Percentiles rank a stretch among this genome's conserved stretches.
These are phyloP conservation scores for Norana najaformis DNA, from an alignment of 2,888 invertebrate genomes.

Conservation along the genomic window DNA sequence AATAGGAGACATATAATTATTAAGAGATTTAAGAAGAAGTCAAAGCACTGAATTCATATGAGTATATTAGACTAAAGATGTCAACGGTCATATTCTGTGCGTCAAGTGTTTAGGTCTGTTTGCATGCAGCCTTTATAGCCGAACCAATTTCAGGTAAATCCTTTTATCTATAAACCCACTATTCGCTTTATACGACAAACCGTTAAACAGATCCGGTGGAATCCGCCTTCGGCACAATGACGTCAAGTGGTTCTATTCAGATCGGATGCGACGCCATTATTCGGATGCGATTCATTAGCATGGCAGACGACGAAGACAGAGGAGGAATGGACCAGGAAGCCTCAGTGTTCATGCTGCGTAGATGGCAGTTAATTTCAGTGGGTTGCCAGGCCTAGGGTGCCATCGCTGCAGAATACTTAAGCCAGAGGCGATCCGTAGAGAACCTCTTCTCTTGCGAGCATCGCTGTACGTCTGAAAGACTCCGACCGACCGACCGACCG, in stretches of 20 bases:
- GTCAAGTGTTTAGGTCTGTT: no score
- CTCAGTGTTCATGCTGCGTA: neutral
- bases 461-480: conserved; percentile 13
- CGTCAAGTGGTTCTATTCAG: neutral
- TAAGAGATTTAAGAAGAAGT: no score
- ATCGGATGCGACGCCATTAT: neutral
- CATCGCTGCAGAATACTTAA: neutral
- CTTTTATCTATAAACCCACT: no score
- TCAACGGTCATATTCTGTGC: no score
- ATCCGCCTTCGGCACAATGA: neutral
- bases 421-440: neutral
- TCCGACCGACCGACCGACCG: neutral
- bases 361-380: conserved; percentile 5
- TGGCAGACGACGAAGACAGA: no score
- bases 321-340: neutral
- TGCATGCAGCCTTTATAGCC: no score
- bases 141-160: no score
- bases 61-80: no score
- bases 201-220: neutral
- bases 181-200: no score
- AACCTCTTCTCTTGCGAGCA: neutral
- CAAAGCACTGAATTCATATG: neutral
- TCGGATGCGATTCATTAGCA: neutral
- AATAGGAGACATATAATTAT: no score
- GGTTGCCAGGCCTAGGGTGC: neutral